Conservation (phyloP, 1,140 invertebrate species). For the Anoplophora glabripennis region DNA sequence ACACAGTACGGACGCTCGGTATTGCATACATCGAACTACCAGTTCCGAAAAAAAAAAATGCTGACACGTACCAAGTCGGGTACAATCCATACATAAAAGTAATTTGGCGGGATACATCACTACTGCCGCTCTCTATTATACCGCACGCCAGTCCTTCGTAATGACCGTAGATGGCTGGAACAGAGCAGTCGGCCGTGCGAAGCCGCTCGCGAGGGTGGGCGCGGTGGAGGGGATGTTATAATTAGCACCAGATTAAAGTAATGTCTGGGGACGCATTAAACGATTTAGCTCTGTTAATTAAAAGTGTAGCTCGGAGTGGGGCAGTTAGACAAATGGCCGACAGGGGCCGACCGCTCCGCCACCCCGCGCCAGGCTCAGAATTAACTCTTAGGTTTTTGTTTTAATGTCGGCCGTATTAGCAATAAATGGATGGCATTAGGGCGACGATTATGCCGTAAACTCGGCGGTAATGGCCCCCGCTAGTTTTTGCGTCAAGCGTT, state of each 20-base stretch:
- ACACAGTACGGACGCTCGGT: too few species aligned
- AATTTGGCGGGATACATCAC: background rate
- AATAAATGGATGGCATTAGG: too few species aligned
- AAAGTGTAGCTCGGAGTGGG: constrained; percentile 48
- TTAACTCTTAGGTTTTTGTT: too few species aligned
- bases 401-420: too few species aligned
- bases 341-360: constrained; percentile 31
- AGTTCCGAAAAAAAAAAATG: too few species aligned
- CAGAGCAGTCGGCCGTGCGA: background rate
- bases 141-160: background rate
- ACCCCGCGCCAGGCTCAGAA: constrained; percentile 8
- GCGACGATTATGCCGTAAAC: too few species aligned
- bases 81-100: too few species aligned
- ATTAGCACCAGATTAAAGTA: constrained; percentile 53
- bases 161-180: background rate
- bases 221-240: constrained; percentile 46
- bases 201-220: constrained; percentile 12
- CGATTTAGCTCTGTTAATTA: constrained; percentile 53
- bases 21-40: too few species aligned
- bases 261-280: constrained; percentile 52
- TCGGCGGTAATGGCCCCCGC: too few species aligned
- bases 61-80: too few species aligned
- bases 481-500: too few species aligned
- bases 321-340: constrained; percentile 45
- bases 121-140: background rate